Evolutionary conservation across 1,140 invertebrate genomes (phyloP), one percentile per base, ranked within the genome.

Genomic region (Amyelois transitella): DNA sequence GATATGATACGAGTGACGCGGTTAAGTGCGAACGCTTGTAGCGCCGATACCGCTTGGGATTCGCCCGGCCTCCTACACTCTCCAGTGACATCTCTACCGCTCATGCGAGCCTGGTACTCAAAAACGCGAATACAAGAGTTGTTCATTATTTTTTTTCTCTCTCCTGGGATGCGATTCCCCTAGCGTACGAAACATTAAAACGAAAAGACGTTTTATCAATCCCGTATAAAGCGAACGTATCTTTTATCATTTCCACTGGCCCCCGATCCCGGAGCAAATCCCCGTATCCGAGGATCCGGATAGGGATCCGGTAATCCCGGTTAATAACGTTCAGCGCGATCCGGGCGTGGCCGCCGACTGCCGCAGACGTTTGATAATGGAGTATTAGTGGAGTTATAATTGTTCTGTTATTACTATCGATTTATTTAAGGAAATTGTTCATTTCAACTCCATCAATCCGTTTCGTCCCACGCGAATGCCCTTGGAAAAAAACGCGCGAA

Each of bases 1-100:
- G 79, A 84, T 82, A 80, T 72, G 72, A 73, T 75, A 75, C 67
- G 59, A 61, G 71, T 77, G 80, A 80, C 72, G 76, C 58, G 60
- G 77, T 63, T 85, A 81, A 86, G 83, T 86, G 83, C 83, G 78
- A 84, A 84, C 81, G 77, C 83, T 83, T 86, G 83, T 86, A 81
- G 38, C 68, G 61, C 66, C 62, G 82, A 86, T 86, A 86, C 65
- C 63, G 60, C 63, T 55, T 60, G 66, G 66, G 64, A 72, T 62
- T 64, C 64, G 62, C 66, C 51, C 72, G 61, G 62, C 73, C 72
- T 74, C 73, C 71, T 73, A 72, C 74, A 66, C 60, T 58, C 55
- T 43, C 21, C 22, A 14, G 60, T 63, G 60, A 56, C 55, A 51
- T 48, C 18, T 48, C 45, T 51, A 38, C 48, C 53, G 64, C 53